Conservation (phyloP, 2,888 invertebrate species). For the Drosophila longiperda region DNA sequence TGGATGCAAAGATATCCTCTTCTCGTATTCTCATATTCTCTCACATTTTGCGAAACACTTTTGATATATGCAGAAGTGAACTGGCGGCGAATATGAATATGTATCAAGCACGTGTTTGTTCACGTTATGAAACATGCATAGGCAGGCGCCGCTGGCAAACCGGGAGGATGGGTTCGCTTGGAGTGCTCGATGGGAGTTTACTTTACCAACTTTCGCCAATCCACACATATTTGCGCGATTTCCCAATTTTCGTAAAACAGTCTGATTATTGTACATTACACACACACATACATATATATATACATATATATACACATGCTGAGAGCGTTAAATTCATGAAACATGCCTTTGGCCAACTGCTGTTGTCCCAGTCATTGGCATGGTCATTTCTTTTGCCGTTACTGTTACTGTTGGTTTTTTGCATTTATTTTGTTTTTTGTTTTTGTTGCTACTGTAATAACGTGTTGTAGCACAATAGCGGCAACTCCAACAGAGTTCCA, state of each 20-base stretch:
- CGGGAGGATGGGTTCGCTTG: conserved; percentile 10
- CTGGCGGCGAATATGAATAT: conserved; percentile 46
- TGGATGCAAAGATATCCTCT: conserved; percentile 57
- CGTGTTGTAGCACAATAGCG: conserved; percentile 67
- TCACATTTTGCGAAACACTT: conserved; percentile 43
- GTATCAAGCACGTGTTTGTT: conserved; percentile 66
- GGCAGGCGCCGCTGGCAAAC: conserved; percentile 62
- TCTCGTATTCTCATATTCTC: conserved; percentile 59
- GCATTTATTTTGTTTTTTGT: conserved; percentile 9
- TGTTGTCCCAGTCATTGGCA: conserved; percentile 49
- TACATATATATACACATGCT: neutral
- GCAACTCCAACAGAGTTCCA: conserved; percentile 52
- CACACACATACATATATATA: conserved; percentile 28
- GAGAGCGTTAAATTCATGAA: conserved; percentile 33
- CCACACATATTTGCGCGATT: conserved; percentile 69
- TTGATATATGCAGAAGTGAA: conserved; percentile 15
- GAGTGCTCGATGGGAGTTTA: conserved; percentile 9
- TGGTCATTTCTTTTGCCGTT: conserved; percentile 27
- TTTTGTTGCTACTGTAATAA: conserved; percentile 67
- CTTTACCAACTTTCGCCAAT: conserved; percentile 18
- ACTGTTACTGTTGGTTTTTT: conserved; percentile 36
- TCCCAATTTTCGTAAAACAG: conserved; percentile 66
- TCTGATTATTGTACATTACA: conserved; percentile 66
- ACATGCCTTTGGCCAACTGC: conserved; percentile 60
- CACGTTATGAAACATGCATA: conserved; percentile 78